phyloP scores from a whole-genome alignment of 1,140 invertebrate species.

The Drosophila tsacasi region DNA sequence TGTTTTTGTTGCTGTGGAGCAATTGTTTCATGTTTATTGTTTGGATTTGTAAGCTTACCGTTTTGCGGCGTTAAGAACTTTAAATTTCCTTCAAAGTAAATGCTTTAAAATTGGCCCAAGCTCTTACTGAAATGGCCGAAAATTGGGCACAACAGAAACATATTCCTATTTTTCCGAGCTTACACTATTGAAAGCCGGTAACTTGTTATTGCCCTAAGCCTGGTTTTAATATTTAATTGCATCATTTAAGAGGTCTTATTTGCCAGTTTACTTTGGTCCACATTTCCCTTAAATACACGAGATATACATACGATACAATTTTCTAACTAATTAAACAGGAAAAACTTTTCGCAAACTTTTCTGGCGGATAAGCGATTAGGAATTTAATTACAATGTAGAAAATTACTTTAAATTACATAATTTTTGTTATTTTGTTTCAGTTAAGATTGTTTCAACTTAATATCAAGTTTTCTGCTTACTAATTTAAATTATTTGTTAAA shows the following conservation, averaged over 20 bases:
- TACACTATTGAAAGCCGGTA: background rate
- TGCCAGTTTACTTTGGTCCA: background rate
- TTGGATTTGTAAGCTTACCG: slow-evolving; percentile 63
- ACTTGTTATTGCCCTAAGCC: slow-evolving; percentile 1
- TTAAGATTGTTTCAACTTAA: background rate
- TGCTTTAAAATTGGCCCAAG: slow-evolving; percentile 34
- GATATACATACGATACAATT: background rate
- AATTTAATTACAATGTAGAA: background rate
- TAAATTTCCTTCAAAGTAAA: slow-evolving; percentile 20
- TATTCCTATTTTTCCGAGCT: slow-evolving; percentile 3
- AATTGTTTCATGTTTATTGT: slow-evolving; percentile 77
- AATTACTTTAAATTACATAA: background rate
- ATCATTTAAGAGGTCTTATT: background rate
- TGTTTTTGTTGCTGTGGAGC: slow-evolving; percentile 36
- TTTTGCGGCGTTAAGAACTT: slow-evolving; percentile 43
- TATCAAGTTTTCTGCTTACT: background rate
- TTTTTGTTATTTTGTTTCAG: background rate
- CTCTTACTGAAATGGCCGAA: background rate
- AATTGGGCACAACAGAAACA: background rate
- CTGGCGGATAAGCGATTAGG: background rate
- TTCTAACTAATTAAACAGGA: background rate
- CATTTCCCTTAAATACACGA: background rate
- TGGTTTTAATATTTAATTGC: slow-evolving; percentile 12
- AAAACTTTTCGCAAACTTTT: background rate
- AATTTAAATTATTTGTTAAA: background rate